Conservation (phyloP, 2,888 invertebrate species). For the Noctua comes region DNA sequence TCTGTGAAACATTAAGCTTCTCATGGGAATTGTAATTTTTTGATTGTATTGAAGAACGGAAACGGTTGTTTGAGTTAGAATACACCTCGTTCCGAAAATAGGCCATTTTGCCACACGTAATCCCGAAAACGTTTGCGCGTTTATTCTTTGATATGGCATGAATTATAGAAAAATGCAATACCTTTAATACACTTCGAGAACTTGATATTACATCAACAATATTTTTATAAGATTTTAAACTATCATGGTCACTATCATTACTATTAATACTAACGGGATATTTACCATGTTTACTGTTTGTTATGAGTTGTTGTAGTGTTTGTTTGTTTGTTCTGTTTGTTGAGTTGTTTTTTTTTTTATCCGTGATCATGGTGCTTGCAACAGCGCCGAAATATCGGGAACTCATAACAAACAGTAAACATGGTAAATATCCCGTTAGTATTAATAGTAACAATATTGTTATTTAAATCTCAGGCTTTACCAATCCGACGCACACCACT, state of each 20-base stretch:
- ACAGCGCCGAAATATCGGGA: too few relatives aligned
- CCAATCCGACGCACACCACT: constrained; percentile 25
- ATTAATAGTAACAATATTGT: constrained; percentile 10
- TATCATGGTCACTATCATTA: too few relatives aligned
- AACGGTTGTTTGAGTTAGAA: background rate
- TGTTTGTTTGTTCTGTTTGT: too few relatives aligned
- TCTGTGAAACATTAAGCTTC: background rate
- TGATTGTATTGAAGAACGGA: background rate
- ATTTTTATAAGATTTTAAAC: too few relatives aligned
- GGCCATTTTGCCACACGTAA: background rate
- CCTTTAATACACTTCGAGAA: background rate
- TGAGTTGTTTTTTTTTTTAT: too few relatives aligned
- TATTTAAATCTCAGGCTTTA: constrained; percentile 7
- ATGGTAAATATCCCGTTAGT: too few relatives aligned
- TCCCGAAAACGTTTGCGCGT: background rate
- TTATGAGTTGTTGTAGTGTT: too few relatives aligned
- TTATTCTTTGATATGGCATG: background rate
- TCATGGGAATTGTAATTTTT: background rate
- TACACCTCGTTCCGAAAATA: background rate
- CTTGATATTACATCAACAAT: background rate
- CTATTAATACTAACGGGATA: too few relatives aligned
- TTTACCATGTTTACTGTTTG: too few relatives aligned
- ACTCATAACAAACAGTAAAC: too few relatives aligned
- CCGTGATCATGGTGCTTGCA: too few relatives aligned
- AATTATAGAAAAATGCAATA: background rate